Base-by-base conservation (phyloP, 1,140 invertebrate species). In the Neocloeon triangulifer region DNA sequence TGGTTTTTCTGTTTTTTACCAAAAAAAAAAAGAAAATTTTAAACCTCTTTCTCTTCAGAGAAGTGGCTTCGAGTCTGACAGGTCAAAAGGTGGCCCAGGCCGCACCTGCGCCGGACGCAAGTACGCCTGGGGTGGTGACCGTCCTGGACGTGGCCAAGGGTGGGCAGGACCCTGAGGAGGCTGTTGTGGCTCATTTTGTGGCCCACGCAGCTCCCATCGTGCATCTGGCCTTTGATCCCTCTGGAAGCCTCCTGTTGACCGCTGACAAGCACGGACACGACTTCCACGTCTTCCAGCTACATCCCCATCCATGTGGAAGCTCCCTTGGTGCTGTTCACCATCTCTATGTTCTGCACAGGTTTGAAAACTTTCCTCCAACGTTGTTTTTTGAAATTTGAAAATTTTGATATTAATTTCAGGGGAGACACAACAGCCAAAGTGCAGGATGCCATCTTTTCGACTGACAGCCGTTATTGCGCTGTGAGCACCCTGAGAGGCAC, bases 401-500 rank as follows among this genome's bases (percentile, higher is more conserved):
- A 9, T 9, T 15, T 14, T 8, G 27, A 14, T 9, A 29, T 13
- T 36, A 14, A n/a, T 21, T 39, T 9, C 29, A 47, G 45, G 6
- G 78, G 78, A 16, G 76, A 82, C 40, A 82, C 77, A 0, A 77
- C 73, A 23, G 76, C 77, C 33, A 73, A 75, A 58, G 75, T 82
- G 4, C 62, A 86, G 58, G 78, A 91, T 45, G 81, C 94, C 51
- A 64, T 72, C 30, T 79, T 85, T 51, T 86, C 86, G 7, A 58
- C 70, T 35, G 92, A 97, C 54, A 85, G 82, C 25, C 72, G 94
- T 30, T 98, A 92, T 92, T 73, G 88, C 7, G 79, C 88, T 10
- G 72, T 97, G 1, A 85, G 82, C 16, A 95, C 92, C 5, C 61
- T 92, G 39, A 69, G 92, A 37, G 92, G 91, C 34, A 97, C 92